Conservation (phyloP, 2,113 vertebrate genomes). For the Mustelus asterias region DNA sequence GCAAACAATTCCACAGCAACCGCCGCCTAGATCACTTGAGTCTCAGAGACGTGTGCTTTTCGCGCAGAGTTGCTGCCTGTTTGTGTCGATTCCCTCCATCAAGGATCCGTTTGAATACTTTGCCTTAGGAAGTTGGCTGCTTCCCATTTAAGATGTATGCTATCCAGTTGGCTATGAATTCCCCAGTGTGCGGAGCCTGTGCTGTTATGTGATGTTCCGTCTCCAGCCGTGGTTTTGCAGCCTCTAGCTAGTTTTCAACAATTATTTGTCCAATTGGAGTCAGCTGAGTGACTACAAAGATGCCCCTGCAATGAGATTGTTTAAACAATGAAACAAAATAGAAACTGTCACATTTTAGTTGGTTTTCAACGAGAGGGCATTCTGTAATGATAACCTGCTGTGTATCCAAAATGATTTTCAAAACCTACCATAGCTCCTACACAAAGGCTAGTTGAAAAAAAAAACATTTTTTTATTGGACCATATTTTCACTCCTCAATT, state of each 20-base stretch:
- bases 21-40: not conserved
- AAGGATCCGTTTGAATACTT: conserved; percentile 12
- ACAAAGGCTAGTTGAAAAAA: not conserved
- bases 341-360: not conserved
- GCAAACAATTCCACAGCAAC: not conserved
- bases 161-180: conserved; percentile 4
- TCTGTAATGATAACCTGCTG: not conserved
- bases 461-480: not conserved
- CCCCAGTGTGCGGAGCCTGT: not conserved
- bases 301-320: not conserved
- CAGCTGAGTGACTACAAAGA: not conserved
- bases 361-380: not conserved
- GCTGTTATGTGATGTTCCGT: not conserved
- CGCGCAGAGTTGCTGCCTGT: not conserved
- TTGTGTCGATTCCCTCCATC: not conserved
- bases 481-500: not conserved
- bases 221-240: not conserved
- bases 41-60: not conserved
- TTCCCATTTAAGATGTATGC: conserved; percentile 8
- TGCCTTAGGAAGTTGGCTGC: not conserved
- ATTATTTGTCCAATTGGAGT: not conserved
- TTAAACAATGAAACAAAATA: not conserved
- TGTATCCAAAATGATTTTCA: not conserved
- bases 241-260: conserved; percentile 14
- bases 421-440: not conserved